Evolutionary conservation across 2,888 invertebrate genomes (phyloP), one percentile per base, ranked within the genome.

Genomic region (Sialis lutaria): DNA sequence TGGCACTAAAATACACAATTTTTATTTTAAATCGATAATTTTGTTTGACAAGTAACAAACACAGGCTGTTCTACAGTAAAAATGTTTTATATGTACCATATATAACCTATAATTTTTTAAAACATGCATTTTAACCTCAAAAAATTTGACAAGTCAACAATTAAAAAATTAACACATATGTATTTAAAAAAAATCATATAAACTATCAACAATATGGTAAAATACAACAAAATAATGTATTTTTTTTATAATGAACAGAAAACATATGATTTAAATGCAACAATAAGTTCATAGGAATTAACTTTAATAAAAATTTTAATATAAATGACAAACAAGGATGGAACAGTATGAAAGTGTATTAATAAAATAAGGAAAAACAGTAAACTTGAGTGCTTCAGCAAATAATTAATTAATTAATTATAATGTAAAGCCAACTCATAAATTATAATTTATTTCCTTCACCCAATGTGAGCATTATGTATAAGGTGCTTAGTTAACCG

Each of bases 1-100:
- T 7, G 68, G 64, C 53, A 73, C 75, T 74, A 61, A 13, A 57
- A 37, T 37, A 22, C 13, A 39, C 13, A 12, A n/a, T 5, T 39
- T 12, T 39, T 39, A n/a, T 12, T n/a, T 39, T 6, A 7, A 12
- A 39, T 12, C n/a, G 2, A 10, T n/a, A 30, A 31, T 6, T 8
- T 41, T 6, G 1, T 10, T n/a, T 30, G 8, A 42, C n/a, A 32
- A 30, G 31, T 32, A 31, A 31, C 10, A 42, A 31, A 22, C 22
- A 22, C 22, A 22, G 22, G 22, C 22, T 2, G 4, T 22, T 22
- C 22, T 22, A 22, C 22, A 2, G 22, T 22, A 22, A 22, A 22
- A 22, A 22, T 22, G 22, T 22, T 22, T 22, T 22, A 22, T 22
- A 22, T 22, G 22, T 22, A 22, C 22, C 22, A 22, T 22, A 22